Conservation (phyloP, 2,888 invertebrate genomes). For the Norana najaformis region DNA sequence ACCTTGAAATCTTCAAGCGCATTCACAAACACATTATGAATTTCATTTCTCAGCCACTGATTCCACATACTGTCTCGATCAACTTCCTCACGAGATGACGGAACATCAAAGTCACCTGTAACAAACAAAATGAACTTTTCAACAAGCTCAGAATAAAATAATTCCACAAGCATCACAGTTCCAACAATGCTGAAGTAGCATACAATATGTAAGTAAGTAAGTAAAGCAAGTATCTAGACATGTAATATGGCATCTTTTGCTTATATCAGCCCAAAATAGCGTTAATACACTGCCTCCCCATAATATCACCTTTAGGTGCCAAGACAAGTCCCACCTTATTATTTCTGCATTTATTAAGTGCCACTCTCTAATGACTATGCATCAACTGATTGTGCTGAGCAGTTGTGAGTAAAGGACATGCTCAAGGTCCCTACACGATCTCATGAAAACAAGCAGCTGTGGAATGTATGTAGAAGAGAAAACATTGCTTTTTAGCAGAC, state of each 20-base stretch:
- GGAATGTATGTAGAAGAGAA: too few species aligned
- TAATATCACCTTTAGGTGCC: neutral
- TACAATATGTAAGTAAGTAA: too few species aligned
- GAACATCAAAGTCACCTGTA: constrained; percentile 62
- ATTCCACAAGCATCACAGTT: neutral
- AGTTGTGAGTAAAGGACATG: too few species aligned
- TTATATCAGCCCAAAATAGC: too few species aligned
- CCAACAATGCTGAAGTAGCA: neutral
- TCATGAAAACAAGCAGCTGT: neutral
- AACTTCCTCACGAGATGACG: constrained; percentile 62
- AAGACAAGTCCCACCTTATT: too few species aligned
- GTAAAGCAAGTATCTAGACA: too few species aligned
- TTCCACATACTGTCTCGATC: constrained; percentile 62
- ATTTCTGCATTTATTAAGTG: too few species aligned
- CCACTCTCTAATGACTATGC: too few species aligned
- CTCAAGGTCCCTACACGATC: neutral
- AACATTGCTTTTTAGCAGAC: too few species aligned
- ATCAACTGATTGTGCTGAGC: too few species aligned
- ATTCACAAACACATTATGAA: constrained; percentile 57
- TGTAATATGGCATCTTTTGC: too few species aligned
- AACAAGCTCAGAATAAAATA: neutral
- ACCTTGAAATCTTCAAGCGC: constrained; percentile 58
- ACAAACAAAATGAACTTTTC: constrained; percentile 23
- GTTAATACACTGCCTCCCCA: neutral
- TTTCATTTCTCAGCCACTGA: constrained; percentile 60